Percentiles rank a stretch among this genome's conserved stretches.
Conservation (phyloP, 1,140 invertebrate species). For the Caerostris darwini region DNA sequence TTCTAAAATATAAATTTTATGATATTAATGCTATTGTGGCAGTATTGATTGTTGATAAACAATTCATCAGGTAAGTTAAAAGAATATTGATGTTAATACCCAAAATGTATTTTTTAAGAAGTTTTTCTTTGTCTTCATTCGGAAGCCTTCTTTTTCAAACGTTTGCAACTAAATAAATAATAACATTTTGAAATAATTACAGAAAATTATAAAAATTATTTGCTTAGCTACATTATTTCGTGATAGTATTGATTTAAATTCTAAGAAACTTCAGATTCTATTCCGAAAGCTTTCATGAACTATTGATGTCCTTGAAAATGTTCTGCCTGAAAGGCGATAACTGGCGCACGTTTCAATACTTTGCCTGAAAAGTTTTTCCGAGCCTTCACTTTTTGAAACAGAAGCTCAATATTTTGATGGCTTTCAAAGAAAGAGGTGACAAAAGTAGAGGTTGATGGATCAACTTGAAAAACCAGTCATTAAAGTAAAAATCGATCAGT, state of each 20-base stretch:
- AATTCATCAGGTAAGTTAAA: no score
- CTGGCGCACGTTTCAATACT: not conserved
- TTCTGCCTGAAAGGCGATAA: not conserved
- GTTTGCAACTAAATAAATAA: no score
- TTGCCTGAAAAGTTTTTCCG: not conserved
- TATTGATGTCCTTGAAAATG: not conserved
- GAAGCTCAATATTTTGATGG: conserved; percentile 13
- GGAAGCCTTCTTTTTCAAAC: no score
- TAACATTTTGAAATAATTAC: no score
- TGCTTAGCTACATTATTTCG: not conserved
- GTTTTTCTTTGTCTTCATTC: no score
- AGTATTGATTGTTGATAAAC: no score
- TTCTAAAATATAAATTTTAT: no score
- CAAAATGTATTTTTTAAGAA: no score
- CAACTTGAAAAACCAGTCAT: not conserved
- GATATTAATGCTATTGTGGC: no score
- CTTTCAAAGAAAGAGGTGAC: not conserved
- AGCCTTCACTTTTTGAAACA: not conserved
- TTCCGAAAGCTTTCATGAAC: not conserved
- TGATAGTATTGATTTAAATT: not conserved
- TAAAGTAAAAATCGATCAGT: conserved; percentile 7
- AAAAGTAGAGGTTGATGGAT: conserved; percentile 1
- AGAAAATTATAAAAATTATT: no score
- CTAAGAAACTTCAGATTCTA: not conserved
- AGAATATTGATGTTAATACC: no score